Percentiles rank a stretch among this genome's conserved stretches.
Conservation (phyloP, 2,888 invertebrate genomes). For the Drosophila subquinaria region DNA sequence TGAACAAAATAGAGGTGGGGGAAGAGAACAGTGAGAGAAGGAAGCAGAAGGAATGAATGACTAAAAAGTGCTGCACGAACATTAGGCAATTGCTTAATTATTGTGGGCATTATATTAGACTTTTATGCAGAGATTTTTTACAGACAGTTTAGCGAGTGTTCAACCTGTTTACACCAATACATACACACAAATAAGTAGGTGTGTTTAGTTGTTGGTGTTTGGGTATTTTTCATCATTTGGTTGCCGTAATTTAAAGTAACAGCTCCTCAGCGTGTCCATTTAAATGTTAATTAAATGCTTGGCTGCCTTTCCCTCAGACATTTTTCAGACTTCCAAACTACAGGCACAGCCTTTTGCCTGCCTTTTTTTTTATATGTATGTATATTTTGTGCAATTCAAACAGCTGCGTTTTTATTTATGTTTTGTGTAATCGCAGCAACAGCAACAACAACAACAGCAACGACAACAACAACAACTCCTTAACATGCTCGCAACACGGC, state of each 20-base stretch:
- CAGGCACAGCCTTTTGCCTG: conserved; percentile 28
- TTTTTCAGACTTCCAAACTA: conserved; percentile 4
- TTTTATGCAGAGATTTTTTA: conserved; percentile 33
- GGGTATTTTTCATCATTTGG: conserved; percentile 50
- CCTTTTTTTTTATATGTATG: conserved; percentile 2
- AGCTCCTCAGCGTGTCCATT: conserved; percentile 64
- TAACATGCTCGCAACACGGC: conserved; percentile 56
- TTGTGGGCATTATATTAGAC: conserved; percentile 46
- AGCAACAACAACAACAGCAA: no score
- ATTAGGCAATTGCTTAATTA: conserved; percentile 72
- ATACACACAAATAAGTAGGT: conserved; percentile 6
- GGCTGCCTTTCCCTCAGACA: conserved; percentile 46
- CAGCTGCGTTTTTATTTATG: conserved; percentile 80
- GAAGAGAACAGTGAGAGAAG: background rate
- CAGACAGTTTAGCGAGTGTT: conserved; percentile 46
- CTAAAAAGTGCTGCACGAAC: conserved; percentile 38
- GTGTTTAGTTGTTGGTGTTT: conserved; percentile 24
- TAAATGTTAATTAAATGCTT: conserved; percentile 78
- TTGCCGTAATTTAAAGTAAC: conserved; percentile 73
- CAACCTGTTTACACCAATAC: conserved; percentile 56
- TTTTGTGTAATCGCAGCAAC: conserved; percentile 74
- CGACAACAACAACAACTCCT: conserved; percentile 21
- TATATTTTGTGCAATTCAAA: conserved; percentile 73
- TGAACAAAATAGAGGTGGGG: background rate
- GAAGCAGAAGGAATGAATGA: background rate